Conservation (phyloP, 2,113 vertebrate species). For the Centropus bengalensis region DNA sequence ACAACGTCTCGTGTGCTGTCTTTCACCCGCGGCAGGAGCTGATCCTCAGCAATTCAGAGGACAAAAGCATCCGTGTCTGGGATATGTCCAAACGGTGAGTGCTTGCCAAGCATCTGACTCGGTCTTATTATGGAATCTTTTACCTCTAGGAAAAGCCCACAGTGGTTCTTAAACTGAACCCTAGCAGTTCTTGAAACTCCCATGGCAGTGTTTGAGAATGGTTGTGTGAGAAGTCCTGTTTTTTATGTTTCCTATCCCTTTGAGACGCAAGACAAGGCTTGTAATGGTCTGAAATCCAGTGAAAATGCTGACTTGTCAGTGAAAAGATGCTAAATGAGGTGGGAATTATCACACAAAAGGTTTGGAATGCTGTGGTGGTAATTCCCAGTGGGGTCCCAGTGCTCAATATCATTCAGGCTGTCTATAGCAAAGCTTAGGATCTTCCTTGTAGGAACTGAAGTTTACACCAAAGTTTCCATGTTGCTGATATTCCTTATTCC, state of each 20-base stretch:
- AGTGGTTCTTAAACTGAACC: background rate
- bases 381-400: accelerated
- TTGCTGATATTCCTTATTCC: background rate
- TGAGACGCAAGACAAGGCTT: background rate
- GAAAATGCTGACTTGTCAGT: background rate
- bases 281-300: background rate
- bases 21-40: slow-evolving; percentile 97
- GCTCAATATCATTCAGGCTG: background rate
- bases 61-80: slow-evolving; percentile 98
- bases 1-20: slow-evolving; percentile 97
- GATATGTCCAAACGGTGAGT: slow-evolving; percentile 92
- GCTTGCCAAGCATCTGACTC: background rate
- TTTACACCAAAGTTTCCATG: background rate
- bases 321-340: background rate
- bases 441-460: background rate
- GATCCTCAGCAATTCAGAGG: slow-evolving; percentile 97
- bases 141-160: accelerated
- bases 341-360: background rate
- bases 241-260: background rate
- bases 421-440: background rate
- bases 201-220: background rate
- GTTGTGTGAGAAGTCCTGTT: background rate
- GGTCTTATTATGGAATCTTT: accelerated
- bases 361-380: background rate
- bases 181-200: background rate